Evolutionary conservation across 2,888 invertebrate species (phyloP).

Genomic region (Margaritifera margaritifera): DNA sequence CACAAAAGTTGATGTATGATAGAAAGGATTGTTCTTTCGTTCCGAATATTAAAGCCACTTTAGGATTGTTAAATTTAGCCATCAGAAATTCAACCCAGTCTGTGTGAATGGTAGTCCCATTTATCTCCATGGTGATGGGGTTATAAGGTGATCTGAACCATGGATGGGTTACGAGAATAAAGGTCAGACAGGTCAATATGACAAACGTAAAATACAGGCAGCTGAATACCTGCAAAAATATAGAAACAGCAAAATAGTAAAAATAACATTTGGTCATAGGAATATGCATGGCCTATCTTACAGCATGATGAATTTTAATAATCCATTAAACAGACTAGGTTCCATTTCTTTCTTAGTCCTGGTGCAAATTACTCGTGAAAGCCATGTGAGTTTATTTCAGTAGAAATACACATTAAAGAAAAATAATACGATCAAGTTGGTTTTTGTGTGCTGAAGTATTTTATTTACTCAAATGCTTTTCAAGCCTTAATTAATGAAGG

Average conservation of each 20-base stretch:
- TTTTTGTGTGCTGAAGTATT: too few relatives aligned
- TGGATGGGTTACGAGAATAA: conserved; percentile 36
- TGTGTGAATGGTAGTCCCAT: conserved; percentile 9
- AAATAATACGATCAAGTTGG: too few relatives aligned
- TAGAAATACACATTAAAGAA: too few relatives aligned
- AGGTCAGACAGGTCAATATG: conserved; percentile 34
- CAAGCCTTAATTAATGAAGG: too few relatives aligned
- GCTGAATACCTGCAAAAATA: conserved; percentile 37
- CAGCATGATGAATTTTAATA: too few relatives aligned
- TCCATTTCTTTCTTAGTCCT: too few relatives aligned
- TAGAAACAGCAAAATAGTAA: neutral
- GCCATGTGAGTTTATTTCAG: too few relatives aligned
- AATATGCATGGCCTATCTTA: neutral
- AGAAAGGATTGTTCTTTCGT: conserved; percentile 39
- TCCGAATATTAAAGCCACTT: conserved; percentile 15
- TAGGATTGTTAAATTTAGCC: conserved; percentile 16
- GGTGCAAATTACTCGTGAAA: too few relatives aligned
- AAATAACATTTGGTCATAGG: neutral
- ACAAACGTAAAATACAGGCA: conserved; percentile 33
- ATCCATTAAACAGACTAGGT: too few relatives aligned
- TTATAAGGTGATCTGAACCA: conserved; percentile 21
- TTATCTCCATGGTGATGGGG: conserved; percentile 6
- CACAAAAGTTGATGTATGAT: conserved; percentile 47
- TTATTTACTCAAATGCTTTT: too few relatives aligned
- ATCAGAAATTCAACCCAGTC: conserved; percentile 16